Base-by-base conservation (phyloP, 2,888 invertebrate species). In the Ceraclea dissimilis region DNA sequence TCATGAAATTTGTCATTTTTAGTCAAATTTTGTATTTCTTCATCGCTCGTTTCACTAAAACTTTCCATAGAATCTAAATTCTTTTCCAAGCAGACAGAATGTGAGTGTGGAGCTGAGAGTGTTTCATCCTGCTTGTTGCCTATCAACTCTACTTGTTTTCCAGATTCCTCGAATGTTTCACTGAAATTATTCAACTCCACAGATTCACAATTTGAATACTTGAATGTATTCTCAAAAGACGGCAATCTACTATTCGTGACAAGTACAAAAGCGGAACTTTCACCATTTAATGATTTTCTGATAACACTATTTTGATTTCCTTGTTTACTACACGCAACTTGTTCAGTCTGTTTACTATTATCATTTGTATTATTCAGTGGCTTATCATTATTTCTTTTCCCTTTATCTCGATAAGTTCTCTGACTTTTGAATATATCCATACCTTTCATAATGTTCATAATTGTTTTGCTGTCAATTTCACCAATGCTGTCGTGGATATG, bases 251-350 rank as follows among this genome's bases (percentile, higher is more conserved):
- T 13, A 43, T 43, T 20, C 49, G 39, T 53, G 13, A 57, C 49
- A 1, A 34, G 50, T 8, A 50, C 53, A 57, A 57, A 57, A 16
- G 57, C 57, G 26, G 26, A 26, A 26, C 10, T 26, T 4, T 26
- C 26, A 26, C 26, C 10, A 10, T 26, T 26, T n/a, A n/a, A 26
- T 10, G 10, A 10, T 26, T 26, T 26, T 10, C 26, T n/a, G n/a
- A n/a, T n/a, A n/a, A n/a, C n/a, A n/a, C n/a, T n/a, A n/a, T n/a
- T n/a, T n/a, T n/a, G n/a, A n/a, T n/a, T n/a, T n/a, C n/a, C n/a
- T n/a, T n/a, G n/a, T n/a, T n/a, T n/a, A n/a, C 10, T 4, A 26
- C 26, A 6, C 26, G 5, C 26, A 4, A 26, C 26, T 26, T 26
- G 4, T 4, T 26, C 26, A 26, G 5, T 26, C 10, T 26, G 5